These are phyloP conservation scores for Acrobasis repandana DNA, from an alignment of 2,888 invertebrate genomes.

Conservation along the genomic window DNA sequence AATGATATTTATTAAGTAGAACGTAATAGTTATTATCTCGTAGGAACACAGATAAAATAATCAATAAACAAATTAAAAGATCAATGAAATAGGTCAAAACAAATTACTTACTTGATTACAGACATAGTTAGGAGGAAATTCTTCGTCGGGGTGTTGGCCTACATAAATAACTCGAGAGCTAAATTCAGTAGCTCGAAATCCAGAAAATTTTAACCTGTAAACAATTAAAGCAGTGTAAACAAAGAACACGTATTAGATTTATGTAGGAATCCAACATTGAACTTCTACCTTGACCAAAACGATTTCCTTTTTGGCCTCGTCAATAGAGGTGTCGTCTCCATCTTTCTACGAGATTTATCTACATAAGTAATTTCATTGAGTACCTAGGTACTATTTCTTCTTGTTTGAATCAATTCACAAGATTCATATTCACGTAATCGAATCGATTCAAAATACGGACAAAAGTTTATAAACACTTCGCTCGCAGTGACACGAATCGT, in stretches of 20 bases:
- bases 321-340: slow-evolving; percentile 75
- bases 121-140: slow-evolving; percentile 97
- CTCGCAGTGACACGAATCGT: slow-evolving; percentile 19
- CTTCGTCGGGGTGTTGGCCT: slow-evolving; percentile 89
- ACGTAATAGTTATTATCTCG: background rate
- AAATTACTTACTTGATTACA: slow-evolving; percentile 88
- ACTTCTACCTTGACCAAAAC: slow-evolving; percentile 71
- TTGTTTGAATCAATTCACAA: slow-evolving; percentile 21
- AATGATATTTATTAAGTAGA: background rate
- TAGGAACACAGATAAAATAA: background rate
- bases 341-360: slow-evolving; percentile 35
- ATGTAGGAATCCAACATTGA: slow-evolving; percentile 34
- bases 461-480: slow-evolving; percentile 36
- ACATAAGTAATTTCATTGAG: background rate
- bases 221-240: slow-evolving; percentile 14
- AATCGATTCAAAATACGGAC: slow-evolving; percentile 23
- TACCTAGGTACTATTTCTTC: slow-evolving; percentile 22
- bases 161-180: slow-evolving; percentile 90
- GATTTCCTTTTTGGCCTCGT: slow-evolving; percentile 68
- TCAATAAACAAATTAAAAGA: background rate
- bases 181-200: slow-evolving; percentile 89
- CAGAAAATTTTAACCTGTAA: slow-evolving; percentile 89
- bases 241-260: slow-evolving; percentile 30
- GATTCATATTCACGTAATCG: slow-evolving; percentile 32
- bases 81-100: slow-evolving; percentile 29